A percentile compares a stretch with the other conserved stretches of the same genome.
Evolutionary conservation across 2,113 vertebrate species (phyloP).

Genomic region (Gadus macrocephalus): DNA sequence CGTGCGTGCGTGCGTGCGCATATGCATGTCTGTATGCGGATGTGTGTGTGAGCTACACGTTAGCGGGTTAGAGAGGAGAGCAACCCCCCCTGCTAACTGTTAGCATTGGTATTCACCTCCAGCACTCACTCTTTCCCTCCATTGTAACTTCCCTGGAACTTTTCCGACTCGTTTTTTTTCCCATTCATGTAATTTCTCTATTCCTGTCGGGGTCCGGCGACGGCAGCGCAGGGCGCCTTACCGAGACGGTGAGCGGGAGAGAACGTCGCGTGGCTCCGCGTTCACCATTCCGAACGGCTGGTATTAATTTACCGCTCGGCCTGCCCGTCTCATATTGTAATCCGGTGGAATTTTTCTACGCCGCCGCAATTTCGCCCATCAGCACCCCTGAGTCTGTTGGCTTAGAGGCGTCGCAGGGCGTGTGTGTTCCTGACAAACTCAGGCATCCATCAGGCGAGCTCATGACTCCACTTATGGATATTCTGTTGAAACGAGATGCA

Average conservation of each 20-base stretch:
- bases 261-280: not conserved
- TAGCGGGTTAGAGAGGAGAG: not conserved
- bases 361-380: conserved; percentile 57
- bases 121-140: not conserved
- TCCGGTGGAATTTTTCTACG: conserved; percentile 40
- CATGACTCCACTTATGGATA: not conserved
- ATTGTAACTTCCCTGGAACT: conserved; percentile 14
- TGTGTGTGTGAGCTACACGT: not conserved
- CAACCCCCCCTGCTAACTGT: too few species aligned
- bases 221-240: conserved; percentile 38
- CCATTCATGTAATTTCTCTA: conserved; percentile 33
- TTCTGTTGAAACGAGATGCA: conserved; percentile 16
- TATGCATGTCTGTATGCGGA: not conserved
- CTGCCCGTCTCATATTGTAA: conserved; percentile 62
- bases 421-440: conserved; percentile 32
- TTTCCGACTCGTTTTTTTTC: conserved; percentile 21
- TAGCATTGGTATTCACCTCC: not conserved
- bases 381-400: conserved; percentile 43
- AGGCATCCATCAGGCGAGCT: conserved; percentile 27
- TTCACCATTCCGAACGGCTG: conserved; percentile 38
- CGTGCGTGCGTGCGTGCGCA: not conserved
- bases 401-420: conserved; percentile 2
- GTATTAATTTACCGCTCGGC: conserved; percentile 62
- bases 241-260: conserved; percentile 22
- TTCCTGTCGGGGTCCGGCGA: conserved; percentile 34